Percentiles rank a stretch among this genome's conserved stretches.
Conservation (phyloP, 37 sponge, comb jelly and placozoan genomes). For the Geodia barretti region DNA sequence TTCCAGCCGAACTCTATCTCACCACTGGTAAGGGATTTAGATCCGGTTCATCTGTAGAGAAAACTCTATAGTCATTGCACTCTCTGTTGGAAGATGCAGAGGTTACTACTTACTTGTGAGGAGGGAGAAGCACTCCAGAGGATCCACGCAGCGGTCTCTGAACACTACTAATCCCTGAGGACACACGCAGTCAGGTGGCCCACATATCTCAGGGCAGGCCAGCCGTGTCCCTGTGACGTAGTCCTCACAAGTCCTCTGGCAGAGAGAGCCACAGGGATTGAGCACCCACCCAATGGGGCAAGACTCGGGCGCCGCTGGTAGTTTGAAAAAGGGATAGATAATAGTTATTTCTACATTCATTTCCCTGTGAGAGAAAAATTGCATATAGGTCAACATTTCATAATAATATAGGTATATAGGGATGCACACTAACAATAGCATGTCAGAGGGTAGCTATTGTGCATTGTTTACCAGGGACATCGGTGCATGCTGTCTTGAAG, state of each 20-base stretch:
- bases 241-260: conserved; percentile 14
- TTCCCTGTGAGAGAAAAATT: no score
- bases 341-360: no score
- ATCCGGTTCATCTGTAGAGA: neutral
- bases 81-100: neutral
- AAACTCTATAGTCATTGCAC: neutral
- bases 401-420: no score
- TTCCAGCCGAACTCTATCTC: neutral
- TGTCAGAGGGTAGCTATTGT: no score
- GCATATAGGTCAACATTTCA: no score
- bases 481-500: neutral
- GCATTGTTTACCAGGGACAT: neutral
- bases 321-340: no score
- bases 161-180: conserved; percentile 15
- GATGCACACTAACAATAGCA: no score
- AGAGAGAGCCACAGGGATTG: conserved; percentile 11
- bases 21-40: neutral
- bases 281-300: conserved; percentile 24
- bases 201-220: conserved; percentile 7
- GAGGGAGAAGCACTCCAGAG: conserved; percentile 16
- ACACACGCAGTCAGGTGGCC: conserved; percentile 23
- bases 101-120: conserved; percentile 1
- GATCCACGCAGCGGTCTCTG: conserved; percentile 40
- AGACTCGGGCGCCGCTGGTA: no score
- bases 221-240: neutral